Base-by-base conservation (phyloP, 2,797 vertebrate species). In the Gymnodraco acuticeps region DNA sequence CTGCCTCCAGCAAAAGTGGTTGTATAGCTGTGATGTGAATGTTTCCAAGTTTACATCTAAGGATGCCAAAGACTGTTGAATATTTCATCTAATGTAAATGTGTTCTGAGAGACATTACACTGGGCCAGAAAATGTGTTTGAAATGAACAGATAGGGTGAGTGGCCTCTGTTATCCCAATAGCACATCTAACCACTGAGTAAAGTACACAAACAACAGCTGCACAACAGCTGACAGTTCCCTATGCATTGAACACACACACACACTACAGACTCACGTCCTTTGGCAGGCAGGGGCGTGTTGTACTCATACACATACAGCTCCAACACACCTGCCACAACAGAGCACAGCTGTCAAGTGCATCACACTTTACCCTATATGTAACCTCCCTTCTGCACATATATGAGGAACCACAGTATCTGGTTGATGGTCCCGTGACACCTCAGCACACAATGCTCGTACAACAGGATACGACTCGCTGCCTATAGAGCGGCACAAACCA, bases 311-410 rank as follows among this genome's bases (percentile, higher is more conserved):
- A 92, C 73, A 83, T 67, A 80, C 86, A 85, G 74, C 77, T 73
- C 64, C 20, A 69, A 79, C 88, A 88, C 91, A 91, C 90, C 89
- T 94, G 90, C 88, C 89, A 89, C 89, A 89, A 90, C 84, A 91
- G 87, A 87, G 77, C 78, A 89, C 90, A 93, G 92, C 92, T 94
- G 94, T 94, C 89, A 90, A 87, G 88, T 65, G 80, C 80, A 90
- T 89, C 90, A 87, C 82, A 81, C 86, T 87, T 84, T 88, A 86
- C 87, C 91, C 78, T 85, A 77, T 66, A 85, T 43, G 64, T 68
- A 80, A 82, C 89, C 88, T 70, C 78, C 88, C 64, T 51, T 70
- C 62, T 71, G 56, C 65, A 80, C 68, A 83, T 64, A 64, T 48
- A 78, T 64, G 81, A 73, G 64, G 66, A 84, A 77, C 67, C 63